Percentiles rank a stretch among this genome's conserved stretches.
These are phyloP conservation scores for Stigmatopora nigra DNA, from an alignment of 2,113 vertebrate genomes.

Conservation along the genomic window DNA sequence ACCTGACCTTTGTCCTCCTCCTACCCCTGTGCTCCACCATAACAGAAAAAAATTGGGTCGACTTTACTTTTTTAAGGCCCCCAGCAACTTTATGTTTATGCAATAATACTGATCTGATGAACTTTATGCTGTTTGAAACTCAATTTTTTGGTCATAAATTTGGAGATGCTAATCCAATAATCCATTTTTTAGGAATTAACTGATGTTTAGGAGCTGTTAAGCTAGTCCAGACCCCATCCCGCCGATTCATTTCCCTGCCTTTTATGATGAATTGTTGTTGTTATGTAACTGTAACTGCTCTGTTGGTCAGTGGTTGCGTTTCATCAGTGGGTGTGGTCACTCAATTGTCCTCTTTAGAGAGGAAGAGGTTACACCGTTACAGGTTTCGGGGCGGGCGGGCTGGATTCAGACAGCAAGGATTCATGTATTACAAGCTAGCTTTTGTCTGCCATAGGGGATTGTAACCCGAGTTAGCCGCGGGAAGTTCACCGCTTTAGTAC, in stretches of 20 bases:
- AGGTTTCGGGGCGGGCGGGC: conserved; percentile 31
- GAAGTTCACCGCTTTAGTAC: conserved; percentile 45
- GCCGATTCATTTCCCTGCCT: too few species aligned
- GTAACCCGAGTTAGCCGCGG: conserved; percentile 58
- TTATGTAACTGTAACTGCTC: not conserved
- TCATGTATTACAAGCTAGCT: conserved; percentile 47
- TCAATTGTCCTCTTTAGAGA: conserved; percentile 38
- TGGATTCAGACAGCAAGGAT: too few species aligned
- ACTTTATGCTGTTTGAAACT: too few species aligned
- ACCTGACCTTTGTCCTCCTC: not conserved
- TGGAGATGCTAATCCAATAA: too few species aligned
- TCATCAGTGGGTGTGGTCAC: conserved; percentile 22
- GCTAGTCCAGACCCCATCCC: too few species aligned
- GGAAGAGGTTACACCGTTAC: conserved; percentile 24
- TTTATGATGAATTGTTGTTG: too few species aligned
- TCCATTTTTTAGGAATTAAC: too few species aligned
- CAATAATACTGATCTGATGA: too few species aligned
- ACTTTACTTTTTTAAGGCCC: not conserved
- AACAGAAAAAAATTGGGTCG: not conserved
- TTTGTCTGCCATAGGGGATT: conserved; percentile 49
- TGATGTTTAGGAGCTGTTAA: too few species aligned
- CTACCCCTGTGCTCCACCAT: not conserved
- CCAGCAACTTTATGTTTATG: too few species aligned
- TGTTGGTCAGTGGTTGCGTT: not conserved
- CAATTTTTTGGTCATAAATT: too few species aligned